Conservation (phyloP, 2,888 invertebrate species). For the Alsophila aescularia region DNA sequence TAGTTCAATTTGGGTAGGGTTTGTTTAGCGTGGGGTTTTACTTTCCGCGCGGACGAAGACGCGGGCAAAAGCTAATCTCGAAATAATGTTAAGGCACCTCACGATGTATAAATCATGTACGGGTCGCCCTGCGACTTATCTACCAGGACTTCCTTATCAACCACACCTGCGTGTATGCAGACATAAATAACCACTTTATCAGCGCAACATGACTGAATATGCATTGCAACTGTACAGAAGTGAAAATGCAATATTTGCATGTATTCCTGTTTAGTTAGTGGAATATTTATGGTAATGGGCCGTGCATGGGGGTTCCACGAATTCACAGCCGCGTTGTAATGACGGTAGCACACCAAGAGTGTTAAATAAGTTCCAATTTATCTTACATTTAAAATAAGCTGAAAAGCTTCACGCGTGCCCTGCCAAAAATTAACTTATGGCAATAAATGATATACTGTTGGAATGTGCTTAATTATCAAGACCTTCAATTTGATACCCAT, state of each 20-base stretch:
- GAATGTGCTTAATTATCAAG: too few relatives aligned
- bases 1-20: too few relatives aligned
- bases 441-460: too few relatives aligned
- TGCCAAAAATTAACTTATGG: too few relatives aligned
- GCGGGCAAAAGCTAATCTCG: background rate
- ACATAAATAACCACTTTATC: conserved; percentile 25
- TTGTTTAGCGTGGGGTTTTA: too few relatives aligned
- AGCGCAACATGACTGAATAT: conserved; percentile 15
- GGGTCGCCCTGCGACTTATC: background rate
- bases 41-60: too few relatives aligned
- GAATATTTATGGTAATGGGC: conserved; percentile 58
- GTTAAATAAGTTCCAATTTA: background rate
- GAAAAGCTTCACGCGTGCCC: too few relatives aligned
- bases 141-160: conserved; percentile 1
- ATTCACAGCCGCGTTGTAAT: conserved; percentile 30
- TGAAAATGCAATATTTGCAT: conserved; percentile 53
- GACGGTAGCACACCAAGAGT: conserved; percentile 18
- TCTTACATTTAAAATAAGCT: too few relatives aligned
- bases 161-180: conserved; percentile 10
- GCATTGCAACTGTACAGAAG: conserved; percentile 32
- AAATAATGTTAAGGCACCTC: conserved; percentile 2
- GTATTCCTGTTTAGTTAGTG: conserved; percentile 52
- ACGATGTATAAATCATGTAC: background rate
- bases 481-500: too few relatives aligned
- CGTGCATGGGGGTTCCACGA: conserved; percentile 56